Base-by-base conservation (phyloP, 2,113 vertebrate species). In the Junco hyemalis region DNA sequence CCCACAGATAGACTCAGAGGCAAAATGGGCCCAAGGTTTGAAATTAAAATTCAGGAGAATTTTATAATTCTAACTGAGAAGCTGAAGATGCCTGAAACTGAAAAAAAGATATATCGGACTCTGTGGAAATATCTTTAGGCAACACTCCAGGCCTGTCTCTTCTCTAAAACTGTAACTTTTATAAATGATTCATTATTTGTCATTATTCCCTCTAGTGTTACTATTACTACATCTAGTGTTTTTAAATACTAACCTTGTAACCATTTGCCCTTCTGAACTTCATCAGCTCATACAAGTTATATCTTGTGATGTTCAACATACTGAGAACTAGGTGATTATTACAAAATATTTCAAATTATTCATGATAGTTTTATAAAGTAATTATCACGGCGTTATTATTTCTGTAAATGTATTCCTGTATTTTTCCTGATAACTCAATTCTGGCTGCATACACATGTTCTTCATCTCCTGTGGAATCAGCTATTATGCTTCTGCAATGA, bases 21-120 rank as follows among this genome's bases (percentile, higher is more conserved):
- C 29, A 81, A 90, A 65, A 59, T 18, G n/a, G 14, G 13, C 1
- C 20, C 4, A 0, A 31, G 36, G 28, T 61, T 93, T 86, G 33
- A 94, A 82, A 90, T 77, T 72, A 92, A 94, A 94, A 94, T 90
- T 84, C 66, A 80, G 14, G 28, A 65, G 11, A 85, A 88, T 81
- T 71, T 11, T 47, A 11, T 53, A 5, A 76, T 24, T 73, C 59
- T 73, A 61, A 14, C 11, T 42, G 12, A 88, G 57, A 90, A 71
- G 16, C 4, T 90, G 40, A 78, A 76, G 28, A 85, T 90, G 24
- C 6, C 56, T 40, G 59, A 81, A 26, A 79, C 9, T 78, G 47
- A 82, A 93, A 89, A 82, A 92, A 70, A 21, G 8, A 4, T 65
- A 11, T 21, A 77, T 59, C 0, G 1, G 25, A 51, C 12, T 42